Evolutionary conservation across 2,888 invertebrate genomes (phyloP), one percentile per base, ranked within the genome.

Genomic region (Caenorhabditis afra): DNA sequence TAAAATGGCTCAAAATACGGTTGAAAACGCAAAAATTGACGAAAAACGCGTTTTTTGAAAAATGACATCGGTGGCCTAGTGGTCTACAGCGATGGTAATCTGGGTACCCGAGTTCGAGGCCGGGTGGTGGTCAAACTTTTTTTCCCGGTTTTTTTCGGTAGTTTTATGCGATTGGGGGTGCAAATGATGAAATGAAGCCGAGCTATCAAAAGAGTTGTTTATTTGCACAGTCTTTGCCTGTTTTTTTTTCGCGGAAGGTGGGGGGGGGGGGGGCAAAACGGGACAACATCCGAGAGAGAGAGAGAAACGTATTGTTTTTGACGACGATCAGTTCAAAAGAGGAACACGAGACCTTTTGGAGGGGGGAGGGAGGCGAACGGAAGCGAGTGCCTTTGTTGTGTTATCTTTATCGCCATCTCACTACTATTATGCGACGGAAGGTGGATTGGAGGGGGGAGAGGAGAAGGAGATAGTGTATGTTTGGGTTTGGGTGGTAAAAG

Each of bases 391-490:
- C 29, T 29, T 29, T 29, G 29, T 29, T 23, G 3, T 29, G 3
- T 29, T 52, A 52, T 52, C 52, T 45, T 61, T 50, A 68, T 68
- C 68, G 59, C 68, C 50, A 68, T 68, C 68, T 68, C 45, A 68
- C 44, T 68, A 68, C 59, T 61, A 59, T 68, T 41, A 41, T 41
- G 41, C 41, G 41, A 41, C 12, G 12, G 41, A 41, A 14, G 2
- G 14, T n/a, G n/a, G n/a, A n/a, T n/a, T n/a, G n/a, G n/a, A n/a
- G n/a, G n/a, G n/a, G n/a, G n/a, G n/a, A n/a, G 14, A 11, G 11
- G 41, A 41, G 7, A 41, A 41, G 11, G 41, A 7, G 29, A 29
- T 41, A 4, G 11, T 41, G 41, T 41, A 41, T 41, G 41, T 41
- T 41, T 41, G 29, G 29, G 29, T 29, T 29, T 29, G 3, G 29